A percentile compares a stretch with the other conserved stretches of the same genome.
These are phyloP conservation scores for Trachelipus rathkii DNA, from an alignment of 1,140 invertebrate species.

Conservation along the genomic window DNA sequence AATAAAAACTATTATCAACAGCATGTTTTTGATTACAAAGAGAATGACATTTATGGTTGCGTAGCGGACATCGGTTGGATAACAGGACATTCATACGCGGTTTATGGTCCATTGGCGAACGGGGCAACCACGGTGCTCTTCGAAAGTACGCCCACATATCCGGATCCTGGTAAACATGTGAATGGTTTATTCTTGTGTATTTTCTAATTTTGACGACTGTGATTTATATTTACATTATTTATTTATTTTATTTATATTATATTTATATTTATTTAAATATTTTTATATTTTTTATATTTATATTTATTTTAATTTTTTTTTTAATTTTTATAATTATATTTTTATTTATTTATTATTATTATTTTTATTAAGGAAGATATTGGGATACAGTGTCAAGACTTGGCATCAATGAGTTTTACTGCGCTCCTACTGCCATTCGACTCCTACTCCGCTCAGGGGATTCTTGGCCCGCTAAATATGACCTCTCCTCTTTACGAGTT, in stretches of 20 bases:
- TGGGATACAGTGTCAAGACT: constrained; percentile 57
- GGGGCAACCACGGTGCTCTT: constrained; percentile 58
- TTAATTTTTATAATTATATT: no score
- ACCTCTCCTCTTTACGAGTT: constrained; percentile 51
- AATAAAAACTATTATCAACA: no score
- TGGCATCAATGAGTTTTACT: constrained; percentile 57
- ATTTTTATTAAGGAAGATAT: constrained; percentile 51
- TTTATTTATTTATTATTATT: background rate
- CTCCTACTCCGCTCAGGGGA: constrained; percentile 65
- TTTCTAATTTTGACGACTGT: no score
- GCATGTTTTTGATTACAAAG: constrained; percentile 55
- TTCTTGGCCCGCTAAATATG: constrained; percentile 57
- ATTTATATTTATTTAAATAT: no score
- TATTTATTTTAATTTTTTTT: no score
- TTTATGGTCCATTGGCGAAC: constrained; percentile 58
- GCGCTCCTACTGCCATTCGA: constrained; percentile 57
- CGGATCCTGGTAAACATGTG: constrained; percentile 52
- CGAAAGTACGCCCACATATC: constrained; percentile 58
- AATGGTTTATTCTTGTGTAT: background rate
- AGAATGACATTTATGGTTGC: constrained; percentile 57
- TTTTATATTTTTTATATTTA: no score
- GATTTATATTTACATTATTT: no score
- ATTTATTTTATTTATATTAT: no score
- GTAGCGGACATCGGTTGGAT: constrained; percentile 62
- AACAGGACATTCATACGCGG: constrained; percentile 58